Evolutionary conservation across 1,140 invertebrate species (phyloP).

Genomic region (Orius insidiosus): DNA sequence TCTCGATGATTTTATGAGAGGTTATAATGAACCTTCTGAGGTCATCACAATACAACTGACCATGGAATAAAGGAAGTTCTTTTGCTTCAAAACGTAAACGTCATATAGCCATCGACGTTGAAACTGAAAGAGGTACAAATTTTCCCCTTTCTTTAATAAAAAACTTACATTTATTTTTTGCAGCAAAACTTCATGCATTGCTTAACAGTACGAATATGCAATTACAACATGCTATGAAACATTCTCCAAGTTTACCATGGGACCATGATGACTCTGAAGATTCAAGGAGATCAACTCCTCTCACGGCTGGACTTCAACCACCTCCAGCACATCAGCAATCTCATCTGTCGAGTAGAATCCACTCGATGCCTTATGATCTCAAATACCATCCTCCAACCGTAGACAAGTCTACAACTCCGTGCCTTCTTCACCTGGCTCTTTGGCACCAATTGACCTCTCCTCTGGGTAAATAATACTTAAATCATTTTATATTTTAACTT

Average conservation of each 20-base stretch:
- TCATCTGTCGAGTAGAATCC: conserved; percentile 25
- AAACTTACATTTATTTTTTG: conserved; percentile 20
- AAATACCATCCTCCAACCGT: conserved; percentile 22
- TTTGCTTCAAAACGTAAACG: conserved; percentile 43
- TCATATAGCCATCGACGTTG: conserved; percentile 82
- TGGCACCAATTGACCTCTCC: conserved; percentile 54
- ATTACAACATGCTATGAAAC: conserved; percentile 20
- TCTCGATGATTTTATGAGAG: conserved; percentile 1
- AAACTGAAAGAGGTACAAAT: conserved; percentile 60
- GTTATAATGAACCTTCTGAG: conserved; percentile 35
- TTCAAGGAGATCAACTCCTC: conserved; percentile 31
- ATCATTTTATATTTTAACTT: conserved; percentile 16
- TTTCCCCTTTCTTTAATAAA: conserved; percentile 13
- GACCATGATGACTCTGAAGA: conserved; percentile 39
- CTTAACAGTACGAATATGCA: conserved; percentile 49
- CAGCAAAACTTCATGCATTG: conserved; percentile 68
- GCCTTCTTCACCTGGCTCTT: conserved; percentile 32
- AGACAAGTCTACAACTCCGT: conserved; percentile 33
- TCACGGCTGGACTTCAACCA: conserved; percentile 34
- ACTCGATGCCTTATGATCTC: conserved; percentile 36
- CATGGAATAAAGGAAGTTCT: conserved; percentile 26
- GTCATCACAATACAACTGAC: conserved; percentile 50
- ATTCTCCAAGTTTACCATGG: conserved; percentile 24
- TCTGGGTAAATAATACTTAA: conserved; percentile 38
- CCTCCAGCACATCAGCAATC: conserved; percentile 54